These are phyloP conservation scores for Ectropis grisescens DNA, from an alignment of 1,140 invertebrate genomes.

Conservation along the genomic window DNA sequence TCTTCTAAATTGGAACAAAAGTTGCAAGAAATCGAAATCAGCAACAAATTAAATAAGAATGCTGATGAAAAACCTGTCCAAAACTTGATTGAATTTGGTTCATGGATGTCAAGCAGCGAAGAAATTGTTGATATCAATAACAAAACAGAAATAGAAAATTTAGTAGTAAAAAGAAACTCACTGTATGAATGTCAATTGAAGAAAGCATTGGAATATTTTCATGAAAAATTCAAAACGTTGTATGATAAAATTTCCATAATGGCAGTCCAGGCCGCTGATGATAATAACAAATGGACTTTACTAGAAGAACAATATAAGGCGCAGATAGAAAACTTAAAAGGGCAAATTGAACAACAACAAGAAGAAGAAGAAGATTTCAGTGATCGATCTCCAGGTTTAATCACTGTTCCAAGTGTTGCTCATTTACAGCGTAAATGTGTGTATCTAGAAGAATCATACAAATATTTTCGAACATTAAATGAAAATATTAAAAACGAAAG, in stretches of 20 bases:
- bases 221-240: conserved; percentile 47
- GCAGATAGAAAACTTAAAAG: conserved; percentile 52
- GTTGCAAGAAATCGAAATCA: conserved; percentile 34
- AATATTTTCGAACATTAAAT: conserved; percentile 42
- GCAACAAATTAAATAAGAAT: conserved; percentile 15
- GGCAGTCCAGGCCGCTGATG: conserved; percentile 30
- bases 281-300: conserved; percentile 45
- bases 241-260: conserved; percentile 49
- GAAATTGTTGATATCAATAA: too few relatives aligned
- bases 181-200: conserved; percentile 44
- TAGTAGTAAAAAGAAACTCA: conserved; percentile 25
- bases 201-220: conserved; percentile 51
- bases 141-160: too few relatives aligned
- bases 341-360: conserved; percentile 22
- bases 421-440: conserved; percentile 38
- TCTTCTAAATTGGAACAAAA: conserved; percentile 38
- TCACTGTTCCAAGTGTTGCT: conserved; percentile 15
- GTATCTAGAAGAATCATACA: conserved; percentile 55
- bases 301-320: conserved; percentile 59
- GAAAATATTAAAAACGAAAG: conserved; percentile 56
- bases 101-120: conserved; percentile 34
- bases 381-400: conserved; percentile 36
- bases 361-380: conserved; percentile 40
- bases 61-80: conserved; percentile 12
- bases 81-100: conserved; percentile 23